These are phyloP conservation scores for Hozukius guyotensis DNA, from an alignment of 2,797 vertebrate species.

Conservation along the genomic window DNA sequence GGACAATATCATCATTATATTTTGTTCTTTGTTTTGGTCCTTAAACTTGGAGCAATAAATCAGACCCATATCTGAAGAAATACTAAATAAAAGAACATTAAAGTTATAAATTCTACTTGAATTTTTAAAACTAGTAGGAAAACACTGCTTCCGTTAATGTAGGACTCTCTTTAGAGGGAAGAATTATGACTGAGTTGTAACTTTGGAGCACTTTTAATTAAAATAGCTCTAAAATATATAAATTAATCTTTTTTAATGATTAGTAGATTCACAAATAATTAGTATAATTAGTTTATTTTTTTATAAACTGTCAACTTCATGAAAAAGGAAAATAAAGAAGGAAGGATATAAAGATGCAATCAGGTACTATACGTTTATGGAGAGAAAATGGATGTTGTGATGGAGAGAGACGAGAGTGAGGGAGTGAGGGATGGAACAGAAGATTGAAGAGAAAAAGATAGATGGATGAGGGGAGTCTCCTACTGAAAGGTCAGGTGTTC, in stretches of 20 bases:
- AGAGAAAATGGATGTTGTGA: background rate
- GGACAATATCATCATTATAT: background rate
- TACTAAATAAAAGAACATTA: background rate
- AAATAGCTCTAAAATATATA: background rate
- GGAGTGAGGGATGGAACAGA: background rate
- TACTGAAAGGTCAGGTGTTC: slow-evolving; percentile 56
- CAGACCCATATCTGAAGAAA: background rate
- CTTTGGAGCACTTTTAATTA: background rate
- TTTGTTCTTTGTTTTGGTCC: background rate
- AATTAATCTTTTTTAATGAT: background rate
- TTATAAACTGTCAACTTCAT: background rate
- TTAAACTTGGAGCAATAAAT: slow-evolving; percentile 12
- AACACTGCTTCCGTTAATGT: background rate
- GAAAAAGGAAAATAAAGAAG: background rate
- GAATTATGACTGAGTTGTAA: background rate
- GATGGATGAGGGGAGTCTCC: slow-evolving; percentile 35
- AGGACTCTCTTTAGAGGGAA: background rate
- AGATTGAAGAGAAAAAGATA: slow-evolving; percentile 41
- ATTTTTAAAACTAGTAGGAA: background rate
- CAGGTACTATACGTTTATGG: background rate
- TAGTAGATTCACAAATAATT: background rate
- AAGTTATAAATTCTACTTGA: background rate
- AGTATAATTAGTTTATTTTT: background rate
- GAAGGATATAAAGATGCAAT: background rate
- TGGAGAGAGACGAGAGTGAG: background rate